These are phyloP conservation scores for Melanotaenia nigrans DNA, from an alignment of 2,797 vertebrate species.

Conservation along the genomic window DNA sequence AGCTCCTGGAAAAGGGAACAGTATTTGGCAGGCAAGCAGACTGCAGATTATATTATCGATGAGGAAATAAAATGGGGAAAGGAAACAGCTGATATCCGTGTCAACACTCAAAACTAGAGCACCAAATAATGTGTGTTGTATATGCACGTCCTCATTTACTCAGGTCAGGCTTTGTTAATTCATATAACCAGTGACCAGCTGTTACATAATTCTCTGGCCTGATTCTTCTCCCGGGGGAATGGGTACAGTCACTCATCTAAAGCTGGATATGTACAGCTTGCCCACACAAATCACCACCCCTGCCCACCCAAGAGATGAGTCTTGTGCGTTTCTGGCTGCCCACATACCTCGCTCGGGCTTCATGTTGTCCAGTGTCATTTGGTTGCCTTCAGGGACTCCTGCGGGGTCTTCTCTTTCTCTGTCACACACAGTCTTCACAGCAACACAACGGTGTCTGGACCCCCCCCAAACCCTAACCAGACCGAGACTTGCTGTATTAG, in stretches of 20 bases:
- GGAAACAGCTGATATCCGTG: conserved; percentile 31
- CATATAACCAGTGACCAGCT: conserved; percentile 74
- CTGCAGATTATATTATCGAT: conserved; percentile 26
- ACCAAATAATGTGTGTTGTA: conserved; percentile 25
- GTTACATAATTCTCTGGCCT: conserved; percentile 75
- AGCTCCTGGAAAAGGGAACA: conserved; percentile 35
- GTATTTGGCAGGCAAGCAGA: conserved; percentile 25
- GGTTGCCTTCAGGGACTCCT: conserved; percentile 67
- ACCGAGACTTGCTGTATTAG: conserved; percentile 58
- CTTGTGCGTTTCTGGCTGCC: conserved; percentile 13
- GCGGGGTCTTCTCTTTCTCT: conserved; percentile 35
- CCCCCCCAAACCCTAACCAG: conserved; percentile 32
- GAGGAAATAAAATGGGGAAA: conserved; percentile 6
- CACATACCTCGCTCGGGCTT: conserved; percentile 95
- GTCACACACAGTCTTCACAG: conserved; percentile 51
- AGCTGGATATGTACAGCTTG: conserved; percentile 34
- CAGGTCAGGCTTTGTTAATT: conserved; percentile 68
- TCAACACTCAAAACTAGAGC: conserved; percentile 29
- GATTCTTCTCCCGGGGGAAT: conserved; percentile 48
- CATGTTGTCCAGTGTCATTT: conserved; percentile 88
- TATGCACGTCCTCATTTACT: conserved; percentile 43
- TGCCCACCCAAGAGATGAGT: conserved; percentile 4
- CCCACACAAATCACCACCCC: conserved; percentile 22
- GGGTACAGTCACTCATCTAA: conserved; percentile 46
- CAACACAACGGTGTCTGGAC: conserved; percentile 50